A percentile compares a stretch with the other conserved stretches of the same genome.
These are phyloP conservation scores for Pelochelys cantorii DNA, from an alignment of 2,797 vertebrate species.

Conservation along the genomic window DNA sequence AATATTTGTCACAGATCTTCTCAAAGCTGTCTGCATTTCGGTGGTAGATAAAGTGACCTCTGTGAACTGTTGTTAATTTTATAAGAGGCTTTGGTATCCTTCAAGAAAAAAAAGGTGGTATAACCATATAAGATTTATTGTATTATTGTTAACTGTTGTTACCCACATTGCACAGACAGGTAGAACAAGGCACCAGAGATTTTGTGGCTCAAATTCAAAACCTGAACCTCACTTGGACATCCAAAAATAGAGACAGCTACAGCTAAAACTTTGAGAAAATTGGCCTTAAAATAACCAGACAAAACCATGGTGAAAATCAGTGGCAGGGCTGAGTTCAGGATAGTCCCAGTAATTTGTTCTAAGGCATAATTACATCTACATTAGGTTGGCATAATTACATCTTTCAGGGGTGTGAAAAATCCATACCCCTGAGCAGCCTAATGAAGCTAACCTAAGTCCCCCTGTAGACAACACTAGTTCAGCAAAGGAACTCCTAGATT, in stretches of 20 bases:
- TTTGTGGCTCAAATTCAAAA: neutral
- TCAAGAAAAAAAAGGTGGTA: neutral
- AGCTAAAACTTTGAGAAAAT: constrained; percentile 12
- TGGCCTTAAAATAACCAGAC: neutral
- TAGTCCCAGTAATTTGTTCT: constrained; percentile 8
- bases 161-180: neutral
- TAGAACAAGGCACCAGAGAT: constrained; percentile 13
- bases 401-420: neutral
- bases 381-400: neutral
- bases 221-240: neutral
- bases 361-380: neutral
- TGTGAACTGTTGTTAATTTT: constrained; percentile 44
- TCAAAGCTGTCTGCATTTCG: constrained; percentile 55
- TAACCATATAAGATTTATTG: neutral
- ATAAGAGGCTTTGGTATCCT: constrained; percentile 51
- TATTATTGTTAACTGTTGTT: neutral
- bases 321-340: neutral
- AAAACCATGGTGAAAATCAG: neutral
- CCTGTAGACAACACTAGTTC: neutral
- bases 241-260: neutral
- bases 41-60: constrained; percentile 59
- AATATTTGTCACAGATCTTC: constrained; percentile 69
- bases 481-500: neutral
- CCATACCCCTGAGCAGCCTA: neutral
- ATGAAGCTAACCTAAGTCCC: neutral